Evolutionary conservation across 2,888 invertebrate species (phyloP).

Genomic region (Odontothrips loti): DNA sequence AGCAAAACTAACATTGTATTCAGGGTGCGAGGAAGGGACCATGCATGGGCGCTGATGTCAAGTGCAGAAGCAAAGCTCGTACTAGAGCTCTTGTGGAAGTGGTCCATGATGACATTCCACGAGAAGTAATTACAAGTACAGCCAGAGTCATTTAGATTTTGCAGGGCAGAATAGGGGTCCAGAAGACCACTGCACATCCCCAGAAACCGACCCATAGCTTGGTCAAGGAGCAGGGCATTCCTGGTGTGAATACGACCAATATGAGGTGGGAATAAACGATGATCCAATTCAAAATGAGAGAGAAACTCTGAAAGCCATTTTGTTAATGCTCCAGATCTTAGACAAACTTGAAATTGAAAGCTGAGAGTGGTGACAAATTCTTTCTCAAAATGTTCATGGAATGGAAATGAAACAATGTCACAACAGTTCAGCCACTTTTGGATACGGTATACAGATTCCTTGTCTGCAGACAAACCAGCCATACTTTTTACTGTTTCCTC

Average conservation of each 20-base stretch:
- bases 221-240: not conserved
- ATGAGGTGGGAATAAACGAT: not conserved
- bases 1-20: not conserved
- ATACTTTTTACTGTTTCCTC: not conserved
- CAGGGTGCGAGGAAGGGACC: not conserved
- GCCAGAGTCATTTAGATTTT: slow-evolving; percentile 38
- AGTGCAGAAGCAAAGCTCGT: too few species aligned
- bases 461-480: not conserved
- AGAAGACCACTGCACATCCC: slow-evolving; percentile 30
- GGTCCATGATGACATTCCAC: slow-evolving; percentile 41
- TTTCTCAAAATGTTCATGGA: slow-evolving; percentile 2
- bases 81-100: slow-evolving; percentile 37
- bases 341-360: not conserved
- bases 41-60: not conserved
- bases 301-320: not conserved
- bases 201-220: not conserved
- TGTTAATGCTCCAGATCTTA: not conserved
- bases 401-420: not conserved
- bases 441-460: not conserved
- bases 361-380: not conserved
- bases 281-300: not conserved
- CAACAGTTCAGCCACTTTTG: not conserved
- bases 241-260: not conserved
- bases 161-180: slow-evolving; percentile 39
- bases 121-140: slow-evolving; percentile 41